Percentiles rank a stretch among this genome's conserved stretches.
Conservation (phyloP, 2,888 invertebrate genomes). For the Oxyteleia sp. region DNA sequence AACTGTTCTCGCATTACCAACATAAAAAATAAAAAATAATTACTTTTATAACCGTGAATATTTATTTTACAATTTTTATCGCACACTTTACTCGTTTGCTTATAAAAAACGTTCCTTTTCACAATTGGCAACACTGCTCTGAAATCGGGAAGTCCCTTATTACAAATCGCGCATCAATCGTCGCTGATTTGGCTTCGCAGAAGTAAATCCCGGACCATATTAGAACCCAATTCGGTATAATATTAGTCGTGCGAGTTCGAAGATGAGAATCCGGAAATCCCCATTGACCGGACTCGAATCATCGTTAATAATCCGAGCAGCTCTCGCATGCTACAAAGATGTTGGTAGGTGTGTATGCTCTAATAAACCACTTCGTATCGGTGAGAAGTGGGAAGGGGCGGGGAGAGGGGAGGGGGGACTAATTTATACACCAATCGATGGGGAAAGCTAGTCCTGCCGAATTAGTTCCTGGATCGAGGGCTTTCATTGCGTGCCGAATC, state of each 20-base stretch:
- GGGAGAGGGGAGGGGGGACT: too few relatives aligned
- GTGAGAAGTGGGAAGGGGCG: too few relatives aligned
- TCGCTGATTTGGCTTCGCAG: slow-evolving; percentile 36
- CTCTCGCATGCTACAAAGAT: slow-evolving; percentile 46
- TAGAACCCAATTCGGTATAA: slow-evolving; percentile 44
- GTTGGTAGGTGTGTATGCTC: slow-evolving; percentile 39
- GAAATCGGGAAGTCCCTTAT: too few relatives aligned
- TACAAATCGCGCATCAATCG: too few relatives aligned
- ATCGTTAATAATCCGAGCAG: slow-evolving; percentile 46
- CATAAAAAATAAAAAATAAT: too few relatives aligned
- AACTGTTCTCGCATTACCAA: too few relatives aligned
- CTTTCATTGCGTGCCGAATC: slow-evolving; percentile 30
- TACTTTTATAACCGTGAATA: too few relatives aligned
- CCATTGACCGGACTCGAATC: slow-evolving; percentile 47
- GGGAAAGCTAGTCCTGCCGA: slow-evolving; percentile 19
- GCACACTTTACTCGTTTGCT: too few relatives aligned
- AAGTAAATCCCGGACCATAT: slow-evolving; percentile 12
- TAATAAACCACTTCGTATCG: slow-evolving; percentile 47
- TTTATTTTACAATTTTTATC: too few relatives aligned
- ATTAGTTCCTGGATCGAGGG: slow-evolving; percentile 31
- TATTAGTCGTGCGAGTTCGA: slow-evolving; percentile 31
- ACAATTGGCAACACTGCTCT: too few relatives aligned
- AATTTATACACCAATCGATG: slow-evolving; percentile 62
- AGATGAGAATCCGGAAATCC: slow-evolving; percentile 52
- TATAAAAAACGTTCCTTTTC: too few relatives aligned